phyloP scores from a whole-genome alignment of 2,888 invertebrate species.

The Fissipunctia ypsillon region DNA sequence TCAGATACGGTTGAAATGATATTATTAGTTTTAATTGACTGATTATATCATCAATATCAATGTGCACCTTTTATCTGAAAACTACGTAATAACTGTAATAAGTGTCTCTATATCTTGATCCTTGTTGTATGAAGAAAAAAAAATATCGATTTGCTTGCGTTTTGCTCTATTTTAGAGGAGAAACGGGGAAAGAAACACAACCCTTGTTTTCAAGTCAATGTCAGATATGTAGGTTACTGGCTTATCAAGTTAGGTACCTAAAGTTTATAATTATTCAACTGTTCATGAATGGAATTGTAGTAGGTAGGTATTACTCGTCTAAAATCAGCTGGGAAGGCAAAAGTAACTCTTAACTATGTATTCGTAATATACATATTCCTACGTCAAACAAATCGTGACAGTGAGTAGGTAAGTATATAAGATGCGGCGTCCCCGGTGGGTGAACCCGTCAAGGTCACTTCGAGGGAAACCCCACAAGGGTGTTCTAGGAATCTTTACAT shows the following conservation, averaged over 20 bases:
- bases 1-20: conserved; percentile 1
- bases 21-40: conserved; percentile 10
- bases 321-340: conserved; percentile 64
- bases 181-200: neutral
- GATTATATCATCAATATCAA: conserved; percentile 7
- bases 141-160: too few relatives aligned
- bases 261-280: conserved; percentile 63
- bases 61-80: conserved; percentile 1
- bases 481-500: conserved; percentile 78
- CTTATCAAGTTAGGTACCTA: conserved; percentile 43
- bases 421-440: conserved; percentile 79
- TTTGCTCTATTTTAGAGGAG: neutral
- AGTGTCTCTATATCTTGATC: neutral
- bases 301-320: conserved; percentile 48
- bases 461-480: conserved; percentile 79
- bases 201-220: neutral
- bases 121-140: neutral
- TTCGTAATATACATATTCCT: conserved; percentile 60
- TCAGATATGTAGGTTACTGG: conserved; percentile 24
- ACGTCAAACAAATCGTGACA: conserved; percentile 74
- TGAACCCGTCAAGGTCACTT: conserved; percentile 82
- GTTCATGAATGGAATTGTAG: conserved; percentile 69
- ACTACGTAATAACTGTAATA: neutral
- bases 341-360: conserved; percentile 57
- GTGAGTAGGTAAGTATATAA: conserved; percentile 77